Conservation (phyloP, 2,888 invertebrate species). For the Mallateleia sp. region DNA sequence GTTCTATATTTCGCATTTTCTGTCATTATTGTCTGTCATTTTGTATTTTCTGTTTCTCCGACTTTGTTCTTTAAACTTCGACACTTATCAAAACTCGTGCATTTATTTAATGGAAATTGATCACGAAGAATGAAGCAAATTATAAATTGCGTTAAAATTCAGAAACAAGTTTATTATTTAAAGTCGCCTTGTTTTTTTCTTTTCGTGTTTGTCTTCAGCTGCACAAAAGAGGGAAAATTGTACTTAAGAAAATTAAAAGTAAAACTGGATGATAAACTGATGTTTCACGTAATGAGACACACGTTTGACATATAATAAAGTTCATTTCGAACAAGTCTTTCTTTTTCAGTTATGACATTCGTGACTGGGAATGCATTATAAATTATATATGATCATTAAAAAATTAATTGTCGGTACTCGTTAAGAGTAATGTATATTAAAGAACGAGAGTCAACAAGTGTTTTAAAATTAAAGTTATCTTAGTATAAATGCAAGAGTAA, state of each 20-base stretch:
- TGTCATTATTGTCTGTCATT: constrained; percentile 4
- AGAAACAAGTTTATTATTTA: constrained; percentile 23
- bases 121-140: background rate
- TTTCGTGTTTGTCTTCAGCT: constrained; percentile 23
- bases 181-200: background rate
- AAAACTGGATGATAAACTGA: constrained; percentile 28
- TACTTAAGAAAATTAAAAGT: constrained; percentile 39
- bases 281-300: constrained; percentile 41
- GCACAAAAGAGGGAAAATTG: constrained; percentile 3
- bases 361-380: constrained; percentile 42
- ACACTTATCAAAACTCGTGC: constrained; percentile 4
- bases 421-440: constrained; percentile 1
- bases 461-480: constrained; percentile 24
- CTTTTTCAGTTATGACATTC: constrained; percentile 18
- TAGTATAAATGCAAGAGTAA: constrained; percentile 9
- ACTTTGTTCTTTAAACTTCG: background rate
- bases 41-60: no score
- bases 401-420: background rate
- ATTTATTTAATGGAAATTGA: constrained; percentile 45
- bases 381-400: constrained; percentile 1
- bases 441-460: constrained; percentile 4
- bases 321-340: constrained; percentile 43
- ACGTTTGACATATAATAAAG: constrained; percentile 16
- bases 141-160: background rate
- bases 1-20: constrained; percentile 37